Evolutionary conservation across 2,797 vertebrate genomes (phyloP), one percentile per base, ranked within the genome.

Genomic region (Hydrocynus forskahlii): DNA sequence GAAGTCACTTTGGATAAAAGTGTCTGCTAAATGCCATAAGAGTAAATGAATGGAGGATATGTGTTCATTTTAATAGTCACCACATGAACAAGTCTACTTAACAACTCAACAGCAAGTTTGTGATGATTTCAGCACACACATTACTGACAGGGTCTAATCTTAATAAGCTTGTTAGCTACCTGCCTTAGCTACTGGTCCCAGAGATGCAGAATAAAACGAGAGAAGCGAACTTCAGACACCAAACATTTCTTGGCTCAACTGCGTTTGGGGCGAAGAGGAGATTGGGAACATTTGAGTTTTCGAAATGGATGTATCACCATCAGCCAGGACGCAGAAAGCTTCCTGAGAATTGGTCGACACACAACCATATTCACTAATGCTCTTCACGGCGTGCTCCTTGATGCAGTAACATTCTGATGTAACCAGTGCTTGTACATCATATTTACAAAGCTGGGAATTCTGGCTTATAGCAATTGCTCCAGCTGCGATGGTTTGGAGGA

Each of bases 401-500:
- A 60, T 71, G 23, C 23, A 9, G 29, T 8, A 40, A 78, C 67
- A 48, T 10, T 16, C 68, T 73, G 75, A 82, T 50, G 55, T 12
- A 64, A 29, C n/a, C 57, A 60, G 5, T 8, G 13, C 25, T 17
- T 64, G 29, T 13, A 12, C 13, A 38, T 59, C 25, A 60, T 70
- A 78, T 78, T 70, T 79, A 79, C 68, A 78, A 64, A 69, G 38
- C 66, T 13, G 35, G 5, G 52, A 19, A n/a, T 57, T 50, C 52
- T 60, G 55, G 63, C 35, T 45, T 13, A 4, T 16, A 78, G 66
- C 55, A 23, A 1, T 38, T 8, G 19, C 77, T 71, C 43, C 67
- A 38, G 77, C 67, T 79, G 54, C 62, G 77, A 71, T 45, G 55
- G 55, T 17, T 55, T 54, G 13, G 76, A 50, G 17, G 25, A 8